Evolutionary conservation across 2,888 invertebrate genomes (phyloP).

Genomic region (Agapostemon virescens): DNA sequence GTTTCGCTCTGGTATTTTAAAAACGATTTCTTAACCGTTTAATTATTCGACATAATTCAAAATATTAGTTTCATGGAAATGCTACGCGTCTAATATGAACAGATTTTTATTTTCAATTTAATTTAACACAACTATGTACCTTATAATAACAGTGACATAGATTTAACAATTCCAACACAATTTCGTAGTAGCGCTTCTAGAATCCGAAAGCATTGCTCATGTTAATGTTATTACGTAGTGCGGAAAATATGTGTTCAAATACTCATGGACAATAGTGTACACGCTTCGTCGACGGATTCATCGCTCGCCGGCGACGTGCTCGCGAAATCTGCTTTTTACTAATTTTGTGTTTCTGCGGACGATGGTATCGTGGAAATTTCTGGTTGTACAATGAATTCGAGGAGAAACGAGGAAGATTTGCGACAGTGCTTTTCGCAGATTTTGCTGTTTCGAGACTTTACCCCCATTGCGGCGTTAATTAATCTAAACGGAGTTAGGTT

Average conservation of each 20-base stretch:
- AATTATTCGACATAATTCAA: neutral
- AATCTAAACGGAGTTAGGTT: neutral
- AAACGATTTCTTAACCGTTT: neutral
- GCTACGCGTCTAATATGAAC: too few species aligned
- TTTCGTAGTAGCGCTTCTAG: neutral
- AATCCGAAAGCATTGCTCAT: neutral
- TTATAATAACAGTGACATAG: neutral
- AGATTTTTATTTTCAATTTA: neutral
- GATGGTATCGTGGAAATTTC: constrained; percentile 5
- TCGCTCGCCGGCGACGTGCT: constrained; percentile 3
- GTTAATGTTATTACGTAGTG: neutral
- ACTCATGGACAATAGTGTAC: neutral
- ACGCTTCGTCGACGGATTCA: neutral
- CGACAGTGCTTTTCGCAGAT: neutral
- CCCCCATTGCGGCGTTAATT: neutral
- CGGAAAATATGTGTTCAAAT: neutral
- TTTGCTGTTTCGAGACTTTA: neutral
- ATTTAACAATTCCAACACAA: neutral
- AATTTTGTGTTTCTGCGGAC: constrained; percentile 33
- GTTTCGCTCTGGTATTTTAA: neutral
- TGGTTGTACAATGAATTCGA: constrained; percentile 2
- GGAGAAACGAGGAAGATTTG: neutral
- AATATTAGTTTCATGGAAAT: neutral
- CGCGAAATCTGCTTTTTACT: constrained; percentile 39
- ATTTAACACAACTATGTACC: neutral